Evolutionary conservation across 2,113 vertebrate species (phyloP).

Genomic region (Neodon shergylaensis): DNA sequence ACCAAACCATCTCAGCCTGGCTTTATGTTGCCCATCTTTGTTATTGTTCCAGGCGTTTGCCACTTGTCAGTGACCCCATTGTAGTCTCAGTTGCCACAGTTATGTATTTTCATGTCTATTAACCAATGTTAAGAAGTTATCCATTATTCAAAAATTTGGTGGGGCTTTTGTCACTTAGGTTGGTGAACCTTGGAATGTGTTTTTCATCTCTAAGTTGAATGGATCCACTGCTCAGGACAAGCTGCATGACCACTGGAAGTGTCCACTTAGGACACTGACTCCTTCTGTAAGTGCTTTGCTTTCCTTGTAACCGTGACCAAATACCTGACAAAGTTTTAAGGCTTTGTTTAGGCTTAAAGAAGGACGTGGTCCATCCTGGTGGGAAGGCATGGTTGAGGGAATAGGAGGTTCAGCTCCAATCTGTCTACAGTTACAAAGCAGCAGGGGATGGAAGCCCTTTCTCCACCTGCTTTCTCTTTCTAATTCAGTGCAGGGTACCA

Average conservation of each 20-base stretch:
- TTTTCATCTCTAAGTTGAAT: background rate
- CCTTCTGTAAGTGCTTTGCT: slow-evolving; percentile 8
- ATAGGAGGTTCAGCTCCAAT: background rate
- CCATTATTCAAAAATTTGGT: too few species aligned
- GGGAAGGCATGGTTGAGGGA: background rate
- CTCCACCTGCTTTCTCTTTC: background rate
- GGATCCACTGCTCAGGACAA: background rate
- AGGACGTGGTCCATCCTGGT: background rate
- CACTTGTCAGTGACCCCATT: background rate
- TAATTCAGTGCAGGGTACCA: background rate
- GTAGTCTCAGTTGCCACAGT: background rate
- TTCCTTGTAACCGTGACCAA: background rate
- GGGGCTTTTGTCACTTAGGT: background rate
- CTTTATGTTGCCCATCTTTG: background rate
- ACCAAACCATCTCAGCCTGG: background rate
- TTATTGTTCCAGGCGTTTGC: background rate
- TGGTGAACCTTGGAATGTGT: background rate
- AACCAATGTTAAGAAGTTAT: background rate
- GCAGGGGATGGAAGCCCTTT: too few species aligned
- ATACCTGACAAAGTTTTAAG: too few species aligned
- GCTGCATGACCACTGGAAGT: background rate
- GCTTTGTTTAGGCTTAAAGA: too few species aligned
- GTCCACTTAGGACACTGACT: slow-evolving; percentile 23
- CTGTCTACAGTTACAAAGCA: too few species aligned
- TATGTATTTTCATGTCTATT: background rate